A percentile compares a stretch with the other conserved stretches of the same genome.
Conservation (phyloP, 2,113 vertebrate genomes). For the Pollimyrus isidori region DNA sequence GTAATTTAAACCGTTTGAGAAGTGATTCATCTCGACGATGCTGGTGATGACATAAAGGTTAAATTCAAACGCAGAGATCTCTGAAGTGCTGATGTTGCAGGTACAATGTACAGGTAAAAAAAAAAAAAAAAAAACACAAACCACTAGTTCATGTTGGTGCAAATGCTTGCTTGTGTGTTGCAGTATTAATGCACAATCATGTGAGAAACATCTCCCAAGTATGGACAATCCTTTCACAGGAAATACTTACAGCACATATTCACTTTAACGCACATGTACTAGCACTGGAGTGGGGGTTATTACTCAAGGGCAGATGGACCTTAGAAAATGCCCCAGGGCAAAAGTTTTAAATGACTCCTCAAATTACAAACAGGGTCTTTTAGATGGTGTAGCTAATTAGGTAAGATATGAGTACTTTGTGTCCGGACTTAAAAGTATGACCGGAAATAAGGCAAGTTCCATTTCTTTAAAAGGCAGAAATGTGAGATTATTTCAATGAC, state of each 20-base stretch:
- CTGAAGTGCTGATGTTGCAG: slow-evolving; percentile 15
- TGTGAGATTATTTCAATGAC: neutral
- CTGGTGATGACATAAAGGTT: neutral
- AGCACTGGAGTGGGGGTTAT: neutral
- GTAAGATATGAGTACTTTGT: neutral
- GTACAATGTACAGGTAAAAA: neutral
- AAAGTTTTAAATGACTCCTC: neutral
- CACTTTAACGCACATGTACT: neutral
- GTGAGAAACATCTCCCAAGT: neutral
- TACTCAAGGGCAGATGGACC: neutral
- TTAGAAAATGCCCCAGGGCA: neutral
- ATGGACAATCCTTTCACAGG: neutral
- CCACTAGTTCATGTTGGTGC: neutral
- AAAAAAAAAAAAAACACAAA: neutral
- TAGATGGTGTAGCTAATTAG: neutral
- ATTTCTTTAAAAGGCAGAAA: neutral
- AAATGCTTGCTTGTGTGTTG: neutral
- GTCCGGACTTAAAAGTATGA: neutral
- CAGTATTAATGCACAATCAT: neutral
- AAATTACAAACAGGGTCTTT: neutral
- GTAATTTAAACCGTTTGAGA: neutral
- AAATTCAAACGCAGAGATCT: neutral
- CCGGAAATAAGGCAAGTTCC: neutral
- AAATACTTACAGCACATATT: neutral
- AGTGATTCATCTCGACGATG: neutral